These are phyloP conservation scores for Coendou prehensilis DNA, from an alignment of 2,797 vertebrate genomes.

Conservation along the genomic window DNA sequence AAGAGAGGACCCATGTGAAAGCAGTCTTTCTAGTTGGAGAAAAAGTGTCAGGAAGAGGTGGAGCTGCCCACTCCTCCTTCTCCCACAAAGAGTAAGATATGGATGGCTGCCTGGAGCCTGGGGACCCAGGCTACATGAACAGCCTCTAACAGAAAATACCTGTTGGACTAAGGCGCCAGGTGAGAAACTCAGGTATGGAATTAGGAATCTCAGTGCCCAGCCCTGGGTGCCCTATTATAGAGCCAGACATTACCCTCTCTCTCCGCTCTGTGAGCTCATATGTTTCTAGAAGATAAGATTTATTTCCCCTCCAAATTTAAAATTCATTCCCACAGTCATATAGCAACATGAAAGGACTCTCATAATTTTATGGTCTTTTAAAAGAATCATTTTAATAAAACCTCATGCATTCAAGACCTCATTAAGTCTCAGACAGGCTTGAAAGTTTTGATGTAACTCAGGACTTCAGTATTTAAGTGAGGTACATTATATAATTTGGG, in stretches of 20 bases:
- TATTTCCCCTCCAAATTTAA: conserved; percentile 55
- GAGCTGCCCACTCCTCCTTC: not conserved
- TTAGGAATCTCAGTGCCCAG: not conserved
- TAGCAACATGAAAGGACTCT: conserved; percentile 49
- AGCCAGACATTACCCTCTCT: not conserved
- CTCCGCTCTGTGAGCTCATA: not conserved
- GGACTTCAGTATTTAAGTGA: conserved; percentile 61
- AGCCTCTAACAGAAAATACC: not conserved
- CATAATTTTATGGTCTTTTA: conserved; percentile 73
- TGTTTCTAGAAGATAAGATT: conserved; percentile 50
- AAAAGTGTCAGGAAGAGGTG: conserved; percentile 10
- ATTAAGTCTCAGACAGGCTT: conserved; percentile 73
- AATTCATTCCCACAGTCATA: conserved; percentile 70
- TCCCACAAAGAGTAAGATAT: not conserved
- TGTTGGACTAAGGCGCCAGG: not conserved
- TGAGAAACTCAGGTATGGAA: not conserved
- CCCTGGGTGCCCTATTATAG: not conserved
- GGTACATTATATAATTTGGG: conserved; percentile 26
- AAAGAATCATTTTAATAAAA: conserved; percentile 76
- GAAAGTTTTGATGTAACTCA: conserved; percentile 59
- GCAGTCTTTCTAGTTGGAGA: conserved; percentile 29
- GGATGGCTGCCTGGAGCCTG: not conserved
- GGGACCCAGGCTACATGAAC: not conserved
- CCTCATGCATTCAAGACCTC: conserved; percentile 70
- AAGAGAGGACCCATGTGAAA: conserved; percentile 28